Conservation (phyloP, 2,113 vertebrate species). For the Saguinus imperator region DNA sequence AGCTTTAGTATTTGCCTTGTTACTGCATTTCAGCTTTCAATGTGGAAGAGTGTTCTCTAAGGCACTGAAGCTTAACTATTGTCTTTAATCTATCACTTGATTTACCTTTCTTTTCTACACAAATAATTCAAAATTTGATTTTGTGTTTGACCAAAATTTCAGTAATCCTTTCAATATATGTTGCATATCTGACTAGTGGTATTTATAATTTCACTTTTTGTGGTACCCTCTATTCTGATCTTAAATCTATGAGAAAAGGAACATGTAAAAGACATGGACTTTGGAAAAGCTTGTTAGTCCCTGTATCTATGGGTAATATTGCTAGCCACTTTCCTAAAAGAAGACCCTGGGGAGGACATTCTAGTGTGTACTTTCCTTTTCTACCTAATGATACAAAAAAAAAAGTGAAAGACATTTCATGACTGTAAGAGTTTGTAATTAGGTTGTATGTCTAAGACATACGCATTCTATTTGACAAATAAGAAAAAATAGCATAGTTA, state of each 20-base stretch:
- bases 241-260: constrained; percentile 13
- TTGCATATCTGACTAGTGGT: constrained; percentile 24
- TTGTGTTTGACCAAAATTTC: background rate
- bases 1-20: constrained; percentile 15
- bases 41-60: constrained; percentile 26
- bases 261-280: background rate
- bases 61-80: constrained; percentile 24
- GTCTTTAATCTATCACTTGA: constrained; percentile 41
- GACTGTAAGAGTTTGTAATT: background rate
- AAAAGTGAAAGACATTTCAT: background rate
- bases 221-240: background rate
- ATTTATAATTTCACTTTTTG: constrained; percentile 47
- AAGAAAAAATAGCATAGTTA: background rate
- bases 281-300: background rate
- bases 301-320: background rate
- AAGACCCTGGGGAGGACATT: background rate
- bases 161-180: background rate
- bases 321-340: background rate
- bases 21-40: background rate
- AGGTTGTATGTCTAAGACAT: background rate
- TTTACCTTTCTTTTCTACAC: background rate
- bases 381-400: background rate
- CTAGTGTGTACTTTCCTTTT: background rate
- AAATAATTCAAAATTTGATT: constrained; percentile 68
- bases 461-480: background rate